Base-by-base conservation (phyloP, 1,140 invertebrate species). In the Leucophenga varia region DNA sequence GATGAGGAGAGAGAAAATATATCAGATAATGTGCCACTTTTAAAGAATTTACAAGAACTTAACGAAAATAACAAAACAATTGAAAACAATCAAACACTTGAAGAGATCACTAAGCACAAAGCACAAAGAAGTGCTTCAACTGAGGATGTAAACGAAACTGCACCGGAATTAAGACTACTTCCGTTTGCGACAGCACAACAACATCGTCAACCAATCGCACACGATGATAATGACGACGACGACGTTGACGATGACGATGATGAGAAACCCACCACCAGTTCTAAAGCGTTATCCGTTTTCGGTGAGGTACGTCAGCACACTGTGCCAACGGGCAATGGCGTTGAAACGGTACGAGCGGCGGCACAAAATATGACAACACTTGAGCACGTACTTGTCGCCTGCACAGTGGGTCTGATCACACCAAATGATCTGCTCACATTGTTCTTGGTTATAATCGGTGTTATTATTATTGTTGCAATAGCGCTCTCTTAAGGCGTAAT, bases 391-490 rank as follows among this genome's bases (percentile, higher is more conserved):
- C 49, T 72, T 49, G 53, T 72, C 49, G 72, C 69, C 55, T 74
- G 71, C 57, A 65, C 68, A 41, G 58, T 72, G 55, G 72, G 68
- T 54, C 49, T 74, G 43, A 63, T 74, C 52, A 65, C 63, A 18
- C 61, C 68, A 18, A 72, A 68, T 72, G 85, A 87, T 79, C 79
- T 84, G 74, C 77, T 85, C 71, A 81, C 84, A 61, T 73, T 85
- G 61, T 78, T 86, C 60, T 81, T 84, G 72, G 79, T 87, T 63
- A 71, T 87, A 55, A 80, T 87, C 72, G 84, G 84, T 67, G 78
- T 86, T 59, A 79, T 86, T 61, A 84, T 83, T 53, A 80, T 87
- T 56, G 79, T 86, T 73, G 81, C 81, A 65, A 83, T 84, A 73
- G 69, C 65, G 39, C 61, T 72, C 49, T 45, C 21, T 48, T 54